Percentiles rank a stretch among this genome's conserved stretches.
Evolutionary conservation across 2,888 invertebrate species (phyloP).

Genomic region (Cantharis rustica): DNA sequence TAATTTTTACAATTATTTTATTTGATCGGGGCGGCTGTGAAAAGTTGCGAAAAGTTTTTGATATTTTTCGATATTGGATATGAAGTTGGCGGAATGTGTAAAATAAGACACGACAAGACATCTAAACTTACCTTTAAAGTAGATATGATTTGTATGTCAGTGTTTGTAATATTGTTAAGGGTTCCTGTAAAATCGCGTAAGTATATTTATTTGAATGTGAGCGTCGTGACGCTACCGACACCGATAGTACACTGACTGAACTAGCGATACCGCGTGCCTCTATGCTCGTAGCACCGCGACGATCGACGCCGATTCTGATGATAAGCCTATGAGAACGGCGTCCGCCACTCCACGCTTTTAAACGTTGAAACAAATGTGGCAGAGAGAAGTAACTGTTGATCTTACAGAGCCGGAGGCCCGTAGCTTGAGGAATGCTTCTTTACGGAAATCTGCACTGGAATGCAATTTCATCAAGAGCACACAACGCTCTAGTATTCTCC

Average conservation of each 20-base stretch:
- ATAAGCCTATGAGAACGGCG: slow-evolving; percentile 53
- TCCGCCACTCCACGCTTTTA: slow-evolving; percentile 52
- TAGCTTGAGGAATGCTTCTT: slow-evolving; percentile 49
- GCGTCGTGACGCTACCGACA: slow-evolving; percentile 28
- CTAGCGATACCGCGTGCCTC: slow-evolving; percentile 33
- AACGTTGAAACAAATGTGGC: slow-evolving; percentile 54
- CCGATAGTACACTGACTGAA: slow-evolving; percentile 33
- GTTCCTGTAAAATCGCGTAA: slow-evolving; percentile 24
- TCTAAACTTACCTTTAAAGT: slow-evolving; percentile 3
- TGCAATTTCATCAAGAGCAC: slow-evolving; percentile 58
- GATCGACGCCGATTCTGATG: slow-evolving; percentile 44
- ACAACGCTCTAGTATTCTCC: slow-evolving; percentile 51
- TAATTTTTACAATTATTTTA: neutral
- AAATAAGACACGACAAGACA: neutral
- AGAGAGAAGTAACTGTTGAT: slow-evolving; percentile 56
- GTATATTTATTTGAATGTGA: neutral
- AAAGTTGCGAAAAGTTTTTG: neutral
- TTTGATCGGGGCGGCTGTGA: neutral
- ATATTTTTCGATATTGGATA: neutral
- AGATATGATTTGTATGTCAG: neutral
- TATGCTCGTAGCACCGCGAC: slow-evolving; percentile 37
- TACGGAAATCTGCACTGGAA: slow-evolving; percentile 59
- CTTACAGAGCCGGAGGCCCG: slow-evolving; percentile 47
- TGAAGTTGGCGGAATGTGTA: neutral
- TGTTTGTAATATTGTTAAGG: neutral